phyloP scores from a whole-genome alignment of 2,797 vertebrate genomes.

The Cyclura pinguis region DNA sequence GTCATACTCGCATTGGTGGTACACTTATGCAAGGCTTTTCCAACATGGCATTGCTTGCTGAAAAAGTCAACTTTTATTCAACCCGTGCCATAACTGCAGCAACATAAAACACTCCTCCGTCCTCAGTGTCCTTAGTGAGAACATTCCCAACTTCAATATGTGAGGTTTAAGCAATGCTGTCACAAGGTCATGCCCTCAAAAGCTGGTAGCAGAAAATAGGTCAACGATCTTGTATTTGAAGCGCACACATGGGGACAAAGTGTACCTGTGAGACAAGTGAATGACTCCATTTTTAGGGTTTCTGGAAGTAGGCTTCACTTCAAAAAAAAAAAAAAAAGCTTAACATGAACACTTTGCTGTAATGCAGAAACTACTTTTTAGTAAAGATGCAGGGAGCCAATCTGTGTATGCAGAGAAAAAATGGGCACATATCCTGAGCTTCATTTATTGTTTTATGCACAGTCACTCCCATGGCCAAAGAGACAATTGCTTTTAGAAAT shows the following conservation, averaged over 20 bases:
- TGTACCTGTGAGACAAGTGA: background rate
- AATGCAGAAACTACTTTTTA: background rate
- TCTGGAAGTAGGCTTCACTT: background rate
- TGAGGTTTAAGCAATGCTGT: background rate
- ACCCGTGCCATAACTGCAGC: background rate
- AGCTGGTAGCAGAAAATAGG: slow-evolving; percentile 18
- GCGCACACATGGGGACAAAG: background rate
- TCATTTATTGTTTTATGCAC: background rate
- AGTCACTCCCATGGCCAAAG: background rate
- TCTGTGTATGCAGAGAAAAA: background rate
- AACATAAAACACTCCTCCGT: background rate
- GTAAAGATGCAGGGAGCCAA: background rate
- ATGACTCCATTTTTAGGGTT: background rate
- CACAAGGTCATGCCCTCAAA: background rate
- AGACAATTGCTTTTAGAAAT: background rate
- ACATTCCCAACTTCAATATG: background rate
- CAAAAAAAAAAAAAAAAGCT: background rate
- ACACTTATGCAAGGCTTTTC: background rate
- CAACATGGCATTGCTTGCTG: background rate
- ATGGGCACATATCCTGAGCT: background rate
- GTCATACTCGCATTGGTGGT: background rate
- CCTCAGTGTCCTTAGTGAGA: background rate
- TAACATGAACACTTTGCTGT: background rate
- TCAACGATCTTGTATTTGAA: background rate
- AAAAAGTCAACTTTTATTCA: background rate